These are phyloP conservation scores for Rostratula benghalensis DNA, from an alignment of 2,113 vertebrate genomes.

Conservation along the genomic window DNA sequence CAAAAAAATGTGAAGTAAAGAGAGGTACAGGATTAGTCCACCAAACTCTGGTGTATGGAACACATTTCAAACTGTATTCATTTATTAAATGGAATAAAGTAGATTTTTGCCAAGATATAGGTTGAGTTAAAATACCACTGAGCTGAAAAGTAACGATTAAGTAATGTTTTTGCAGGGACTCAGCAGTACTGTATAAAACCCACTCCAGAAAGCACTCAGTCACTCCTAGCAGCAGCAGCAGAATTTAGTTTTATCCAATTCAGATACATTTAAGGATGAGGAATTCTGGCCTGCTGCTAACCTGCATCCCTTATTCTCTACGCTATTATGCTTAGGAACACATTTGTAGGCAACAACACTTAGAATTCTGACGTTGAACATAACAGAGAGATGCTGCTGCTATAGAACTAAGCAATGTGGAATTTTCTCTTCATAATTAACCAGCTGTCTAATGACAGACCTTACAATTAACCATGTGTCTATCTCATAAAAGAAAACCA, in stretches of 20 bases:
- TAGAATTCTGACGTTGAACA: neutral
- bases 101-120: neutral
- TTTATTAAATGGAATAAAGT: neutral
- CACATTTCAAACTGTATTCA: neutral
- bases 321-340: neutral
- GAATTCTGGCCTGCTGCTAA: neutral
- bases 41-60: neutral
- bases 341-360: neutral
- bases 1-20: neutral
- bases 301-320: neutral
- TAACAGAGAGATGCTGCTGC: neutral
- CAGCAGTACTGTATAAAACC: neutral
- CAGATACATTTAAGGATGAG: neutral
- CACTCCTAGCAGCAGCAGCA: neutral
- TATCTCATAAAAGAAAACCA: neutral
- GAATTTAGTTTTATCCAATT: neutral
- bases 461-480: neutral
- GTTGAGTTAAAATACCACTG: neutral
- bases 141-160: neutral
- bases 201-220: neutral
- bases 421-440: neutral
- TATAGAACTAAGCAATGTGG: neutral
- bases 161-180: neutral
- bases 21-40: neutral
- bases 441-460: neutral